A percentile compares a stretch with the other conserved stretches of the same genome.
Conservation (phyloP, 2,888 invertebrate genomes). For the Myopa testacea region DNA sequence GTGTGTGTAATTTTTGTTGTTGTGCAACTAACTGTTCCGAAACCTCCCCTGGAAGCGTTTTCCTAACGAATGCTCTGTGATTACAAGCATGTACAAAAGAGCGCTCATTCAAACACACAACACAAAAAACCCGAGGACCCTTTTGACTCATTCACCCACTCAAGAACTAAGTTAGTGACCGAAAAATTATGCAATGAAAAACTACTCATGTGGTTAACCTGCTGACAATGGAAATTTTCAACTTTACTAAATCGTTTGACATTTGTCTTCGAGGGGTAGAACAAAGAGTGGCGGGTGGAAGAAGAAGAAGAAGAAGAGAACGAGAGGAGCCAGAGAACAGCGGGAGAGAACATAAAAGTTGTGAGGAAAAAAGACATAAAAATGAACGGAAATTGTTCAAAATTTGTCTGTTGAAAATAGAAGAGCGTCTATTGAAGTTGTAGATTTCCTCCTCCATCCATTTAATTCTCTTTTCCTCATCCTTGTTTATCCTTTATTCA, state of each 20-base stretch:
- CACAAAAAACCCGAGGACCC: no score
- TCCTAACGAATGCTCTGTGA: constrained; percentile 10
- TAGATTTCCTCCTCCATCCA: no score
- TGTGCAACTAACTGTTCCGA: no score
- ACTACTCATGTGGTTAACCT: constrained; percentile 22
- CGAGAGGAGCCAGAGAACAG: no score
- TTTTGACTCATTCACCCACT: not conserved
- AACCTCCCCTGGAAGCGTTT: not conserved
- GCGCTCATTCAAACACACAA: no score
- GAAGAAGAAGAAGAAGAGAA: no score
- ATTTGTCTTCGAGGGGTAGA: not conserved
- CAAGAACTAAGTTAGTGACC: not conserved
- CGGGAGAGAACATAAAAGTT: not conserved
- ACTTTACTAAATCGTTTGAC: constrained; percentile 4
- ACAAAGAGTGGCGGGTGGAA: not conserved
- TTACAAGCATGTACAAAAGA: no score
- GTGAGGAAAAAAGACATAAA: not conserved
- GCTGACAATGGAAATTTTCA: constrained; percentile 16
- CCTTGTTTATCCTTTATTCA: not conserved
- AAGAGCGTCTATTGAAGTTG: no score
- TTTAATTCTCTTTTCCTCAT: not conserved
- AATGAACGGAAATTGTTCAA: not conserved
- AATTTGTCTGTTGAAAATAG: no score
- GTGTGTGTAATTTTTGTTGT: no score
- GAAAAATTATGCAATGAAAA: constrained; percentile 22